phyloP scores from a whole-genome alignment of 2,888 invertebrate species.

The Cyclophora punctaria region DNA sequence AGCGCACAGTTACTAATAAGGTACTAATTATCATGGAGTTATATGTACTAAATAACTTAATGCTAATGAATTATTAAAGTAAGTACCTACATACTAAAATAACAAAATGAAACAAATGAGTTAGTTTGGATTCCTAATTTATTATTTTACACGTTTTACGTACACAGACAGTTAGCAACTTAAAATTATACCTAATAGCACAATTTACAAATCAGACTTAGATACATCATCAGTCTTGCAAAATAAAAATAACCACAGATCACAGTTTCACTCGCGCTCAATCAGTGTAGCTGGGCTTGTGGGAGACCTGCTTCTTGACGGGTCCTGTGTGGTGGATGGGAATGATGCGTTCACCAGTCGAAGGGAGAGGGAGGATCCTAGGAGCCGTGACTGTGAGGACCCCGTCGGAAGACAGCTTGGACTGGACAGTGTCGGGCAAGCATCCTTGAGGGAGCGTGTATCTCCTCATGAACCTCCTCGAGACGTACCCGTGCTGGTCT shows the following conservation, averaged over 20 bases:
- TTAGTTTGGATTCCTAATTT: too few relatives aligned
- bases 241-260: neutral
- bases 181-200: conserved; percentile 4
- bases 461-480: conserved; percentile 82
- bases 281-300: conserved; percentile 19
- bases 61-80: too few relatives aligned
- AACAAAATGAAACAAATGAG: too few relatives aligned
- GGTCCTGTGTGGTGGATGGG: conserved; percentile 77
- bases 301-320: conserved; percentile 42
- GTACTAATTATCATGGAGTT: too few relatives aligned
- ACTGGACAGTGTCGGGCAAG: conserved; percentile 80
- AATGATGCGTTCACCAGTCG: conserved; percentile 71
- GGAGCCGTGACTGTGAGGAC: conserved; percentile 84
- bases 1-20: too few relatives aligned
- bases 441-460: conserved; percentile 84
- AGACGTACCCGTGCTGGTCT: conserved; percentile 82
- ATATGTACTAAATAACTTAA: too few relatives aligned
- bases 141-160: neutral
- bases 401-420: conserved; percentile 85
- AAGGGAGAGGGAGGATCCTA: conserved; percentile 50
- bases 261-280: conserved; percentile 3
- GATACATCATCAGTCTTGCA: conserved; percentile 5
- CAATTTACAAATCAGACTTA: conserved; percentile 6
- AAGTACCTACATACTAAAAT: too few relatives aligned
- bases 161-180: conserved; percentile 1